Percentiles rank a stretch among this genome's conserved stretches.
Evolutionary conservation across 2,113 vertebrate species (phyloP).

Genomic region (Urocolius indicus): DNA sequence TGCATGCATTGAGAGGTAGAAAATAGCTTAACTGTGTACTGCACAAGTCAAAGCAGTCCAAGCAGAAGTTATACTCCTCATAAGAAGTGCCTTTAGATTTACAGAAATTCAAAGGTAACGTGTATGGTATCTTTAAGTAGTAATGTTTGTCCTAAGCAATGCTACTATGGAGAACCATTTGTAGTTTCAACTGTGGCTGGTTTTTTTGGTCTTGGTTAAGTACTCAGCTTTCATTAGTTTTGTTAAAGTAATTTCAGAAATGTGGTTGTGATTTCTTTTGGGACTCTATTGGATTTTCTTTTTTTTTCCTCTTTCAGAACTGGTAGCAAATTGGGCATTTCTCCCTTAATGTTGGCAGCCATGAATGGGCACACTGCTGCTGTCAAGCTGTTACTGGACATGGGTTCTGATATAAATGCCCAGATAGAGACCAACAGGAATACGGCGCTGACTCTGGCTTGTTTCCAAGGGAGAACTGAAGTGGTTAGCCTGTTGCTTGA

Average conservation of each 20-base stretch:
- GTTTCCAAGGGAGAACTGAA: conserved; percentile 97
- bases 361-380: conserved; percentile 99
- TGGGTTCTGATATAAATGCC: conserved; percentile 99
- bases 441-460: conserved; percentile 95
- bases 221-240: neutral
- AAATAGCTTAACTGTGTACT: neutral
- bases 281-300: neutral
- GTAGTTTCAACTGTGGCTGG: neutral
- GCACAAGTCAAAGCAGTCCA: too few relatives aligned
- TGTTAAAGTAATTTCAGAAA: neutral
- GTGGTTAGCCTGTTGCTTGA: conserved; percentile 97
- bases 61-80: fast-evolving
- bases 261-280: neutral
- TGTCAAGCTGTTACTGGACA: conserved; percentile 95
- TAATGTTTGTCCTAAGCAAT: neutral
- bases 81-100: neutral
- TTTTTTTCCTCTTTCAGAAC: conserved; percentile 80
- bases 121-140: fast-evolving
- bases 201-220: neutral
- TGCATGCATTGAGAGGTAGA: neutral
- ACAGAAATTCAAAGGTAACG: neutral
- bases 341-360: conserved; percentile 97
- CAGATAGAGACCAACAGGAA: conserved; percentile 99
- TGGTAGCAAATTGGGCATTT: conserved; percentile 98
- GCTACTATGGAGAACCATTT: neutral